Base-by-base conservation (phyloP, 2,888 invertebrate genomes). In the Heliconius hortense region DNA sequence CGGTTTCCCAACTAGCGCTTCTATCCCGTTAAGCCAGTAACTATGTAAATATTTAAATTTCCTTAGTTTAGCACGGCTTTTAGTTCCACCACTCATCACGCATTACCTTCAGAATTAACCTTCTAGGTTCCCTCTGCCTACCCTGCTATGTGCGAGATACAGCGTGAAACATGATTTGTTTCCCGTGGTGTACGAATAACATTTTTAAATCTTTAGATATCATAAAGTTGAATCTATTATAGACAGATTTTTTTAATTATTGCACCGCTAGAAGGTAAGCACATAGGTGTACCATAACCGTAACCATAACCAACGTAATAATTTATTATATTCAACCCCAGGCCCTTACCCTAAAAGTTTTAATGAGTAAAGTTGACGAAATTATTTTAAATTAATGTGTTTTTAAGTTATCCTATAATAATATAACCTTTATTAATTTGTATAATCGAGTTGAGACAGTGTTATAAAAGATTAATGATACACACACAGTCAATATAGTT, bases 361-460 rank as follows among this genome's bases (percentile, higher is more conserved):
- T 66, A 66, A 66, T 66, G 66, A 43, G 66, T 64, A 39, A 64
- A 64, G 64, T 66, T 66, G 39, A 24, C 7, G 13, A 43, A 39
- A 66, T 66, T 43, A 66, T 66, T 63, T 66, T 43, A 66, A 39
- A 66, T 24, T 66, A 7, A 66, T 64, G 24, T 66, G 66, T 66
- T 66, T 66, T 66, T 66, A 66, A 43, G 39, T 66, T 66, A 39
- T 66, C 24, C 39, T 43, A 66, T 66, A 66, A 66, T 66, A 66
- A 66, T 39, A 66, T 24, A 28, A 11, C 2, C 2, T 24, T 5
- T 15, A 39, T 39, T 39, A 66, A 66, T 7, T 39, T 43, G 7
- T 66, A 66, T 7, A 43, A 43, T 11, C 21, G 21, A 31, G 21
- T 18, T 31, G 8, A 63, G 31, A 21, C 18, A 2, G 31, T 11